phyloP scores from a whole-genome alignment of 1,140 invertebrate genomes.

The Drosophila sp. region DNA sequence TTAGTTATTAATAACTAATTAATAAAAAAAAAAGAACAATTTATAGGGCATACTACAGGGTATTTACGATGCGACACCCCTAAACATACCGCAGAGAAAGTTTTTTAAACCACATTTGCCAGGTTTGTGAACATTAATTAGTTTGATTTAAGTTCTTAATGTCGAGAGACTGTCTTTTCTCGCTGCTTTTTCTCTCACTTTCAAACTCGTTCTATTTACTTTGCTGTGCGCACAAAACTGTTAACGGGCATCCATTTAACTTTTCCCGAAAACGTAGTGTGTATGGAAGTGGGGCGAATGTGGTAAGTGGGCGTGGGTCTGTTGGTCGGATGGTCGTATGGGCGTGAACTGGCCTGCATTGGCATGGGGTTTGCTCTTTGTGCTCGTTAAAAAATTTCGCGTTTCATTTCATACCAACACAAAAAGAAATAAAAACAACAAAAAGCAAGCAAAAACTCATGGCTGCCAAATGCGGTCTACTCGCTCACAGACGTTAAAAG shows the following conservation, averaged over 20 bases:
- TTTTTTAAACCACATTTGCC: slow-evolving; percentile 54
- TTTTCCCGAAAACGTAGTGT: slow-evolving; percentile 52
- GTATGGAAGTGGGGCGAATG: slow-evolving; percentile 15
- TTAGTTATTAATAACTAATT: no score
- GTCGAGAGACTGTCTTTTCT: slow-evolving; percentile 43
- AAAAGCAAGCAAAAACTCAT: slow-evolving; percentile 25
- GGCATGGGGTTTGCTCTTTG: slow-evolving; percentile 49
- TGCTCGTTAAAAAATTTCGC: slow-evolving; percentile 79
- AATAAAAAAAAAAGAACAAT: no score
- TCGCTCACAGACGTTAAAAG: slow-evolving; percentile 30
- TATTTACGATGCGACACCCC: neutral
- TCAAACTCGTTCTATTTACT: slow-evolving; percentile 27
- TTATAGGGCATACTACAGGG: neutral
- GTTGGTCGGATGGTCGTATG: slow-evolving; percentile 2
- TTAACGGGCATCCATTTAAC: slow-evolving; percentile 76
- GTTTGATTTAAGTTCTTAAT: slow-evolving; percentile 78
- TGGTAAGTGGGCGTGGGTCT: slow-evolving; percentile 5
- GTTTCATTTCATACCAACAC: slow-evolving; percentile 72
- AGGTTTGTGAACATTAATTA: slow-evolving; percentile 69
- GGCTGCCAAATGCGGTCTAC: slow-evolving; percentile 66
- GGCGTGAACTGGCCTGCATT: slow-evolving; percentile 36
- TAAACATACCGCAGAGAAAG: neutral
- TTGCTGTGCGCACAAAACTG: slow-evolving; percentile 49
- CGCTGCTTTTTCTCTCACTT: slow-evolving; percentile 29
- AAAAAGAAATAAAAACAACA: slow-evolving; percentile 45